Base-by-base conservation (phyloP, 2,888 invertebrate species). In the Stegana nigrithorax region DNA sequence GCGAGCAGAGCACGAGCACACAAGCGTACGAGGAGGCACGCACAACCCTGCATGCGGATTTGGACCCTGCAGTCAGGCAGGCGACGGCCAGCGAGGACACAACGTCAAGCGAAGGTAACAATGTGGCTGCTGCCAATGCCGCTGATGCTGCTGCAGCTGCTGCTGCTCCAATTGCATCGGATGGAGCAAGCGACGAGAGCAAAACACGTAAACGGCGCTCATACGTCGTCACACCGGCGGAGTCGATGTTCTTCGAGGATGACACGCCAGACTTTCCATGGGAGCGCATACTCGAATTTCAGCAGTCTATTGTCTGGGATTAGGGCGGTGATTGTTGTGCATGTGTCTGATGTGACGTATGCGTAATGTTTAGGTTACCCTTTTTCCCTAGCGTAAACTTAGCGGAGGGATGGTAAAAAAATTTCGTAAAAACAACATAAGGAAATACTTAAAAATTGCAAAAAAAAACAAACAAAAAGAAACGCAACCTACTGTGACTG, bases 231-330 rank as follows among this genome's bases (percentile, higher is more conserved):
- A 62, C 68, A 14, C 67, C 65, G 25, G 68, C 71, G 10, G 74
- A 77, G 26, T 17, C 12, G 17, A 39, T 57, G 4, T 73, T 73
- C 10, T 68, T 69, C 42, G 72, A 82, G 36, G 81, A 85, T 67
- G 85, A 87, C 68, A 85, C 88, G 80, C 91, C 91, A 17, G 89
- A 90, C 17, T 93, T 94, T 82, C 94, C 94, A 60, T 93, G 93
- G 93, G 88, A 91, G 83, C 91, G 91, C 86, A 91, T 92, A 64
- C 88, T 89, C 78, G 91, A 92, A 83, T 87, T 93, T 78, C 89
- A 91, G 73, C 87, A 89, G 82, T 88, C 89, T 68, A 88, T 91
- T 81, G 86, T 89, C 80, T 93, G 93, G 92, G 91, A 91, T 77
- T 88, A 85, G 83, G n/a, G n/a, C n/a, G n/a, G n/a, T n/a, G n/a